These are phyloP conservation scores for Setipinna tenuifilis DNA, from an alignment of 2,797 vertebrate species.

Conservation along the genomic window DNA sequence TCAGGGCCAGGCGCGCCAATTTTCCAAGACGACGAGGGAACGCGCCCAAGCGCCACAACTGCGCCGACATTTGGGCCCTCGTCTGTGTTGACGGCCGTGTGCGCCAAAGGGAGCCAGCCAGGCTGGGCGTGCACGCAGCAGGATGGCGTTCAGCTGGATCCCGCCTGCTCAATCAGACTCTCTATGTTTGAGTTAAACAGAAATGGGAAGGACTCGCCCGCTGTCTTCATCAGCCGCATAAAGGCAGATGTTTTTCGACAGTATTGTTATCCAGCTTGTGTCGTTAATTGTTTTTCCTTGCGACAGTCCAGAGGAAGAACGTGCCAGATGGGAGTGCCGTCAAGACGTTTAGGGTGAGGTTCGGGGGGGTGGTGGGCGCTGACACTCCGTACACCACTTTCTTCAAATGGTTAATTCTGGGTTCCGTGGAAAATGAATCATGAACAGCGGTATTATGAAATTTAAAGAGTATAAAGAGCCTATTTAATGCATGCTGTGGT, in stretches of 20 bases:
- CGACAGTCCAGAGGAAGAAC: constrained; percentile 65
- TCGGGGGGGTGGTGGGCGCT: constrained; percentile 40
- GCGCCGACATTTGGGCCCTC: constrained; percentile 71
- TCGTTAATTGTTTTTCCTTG: constrained; percentile 73
- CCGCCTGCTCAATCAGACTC: background rate
- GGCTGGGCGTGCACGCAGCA: constrained; percentile 59
- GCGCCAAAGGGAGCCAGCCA: constrained; percentile 56
- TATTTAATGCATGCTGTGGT: no score
- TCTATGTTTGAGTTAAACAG: background rate
- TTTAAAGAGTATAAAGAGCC: background rate
- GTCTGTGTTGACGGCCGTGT: constrained; percentile 67
- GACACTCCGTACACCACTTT: constrained; percentile 19
- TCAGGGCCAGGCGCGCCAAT: constrained; percentile 55
- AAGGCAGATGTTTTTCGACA: constrained; percentile 75
- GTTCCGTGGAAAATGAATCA: background rate
- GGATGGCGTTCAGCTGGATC: constrained; percentile 42
- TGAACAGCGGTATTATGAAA: background rate
- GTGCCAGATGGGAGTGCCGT: constrained; percentile 59
- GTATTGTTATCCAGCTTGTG: constrained; percentile 71
- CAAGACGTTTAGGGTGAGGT: constrained; percentile 47
- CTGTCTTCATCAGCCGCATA: constrained; percentile 58
- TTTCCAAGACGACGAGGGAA: constrained; percentile 35
- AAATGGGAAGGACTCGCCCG: constrained; percentile 44
- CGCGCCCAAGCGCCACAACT: constrained; percentile 57
- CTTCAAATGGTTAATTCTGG: constrained; percentile 26